Percentiles rank a stretch among this genome's conserved stretches.
These are phyloP conservation scores for Orchestia grillus DNA, from an alignment of 1,140 invertebrate genomes.

Conservation along the genomic window DNA sequence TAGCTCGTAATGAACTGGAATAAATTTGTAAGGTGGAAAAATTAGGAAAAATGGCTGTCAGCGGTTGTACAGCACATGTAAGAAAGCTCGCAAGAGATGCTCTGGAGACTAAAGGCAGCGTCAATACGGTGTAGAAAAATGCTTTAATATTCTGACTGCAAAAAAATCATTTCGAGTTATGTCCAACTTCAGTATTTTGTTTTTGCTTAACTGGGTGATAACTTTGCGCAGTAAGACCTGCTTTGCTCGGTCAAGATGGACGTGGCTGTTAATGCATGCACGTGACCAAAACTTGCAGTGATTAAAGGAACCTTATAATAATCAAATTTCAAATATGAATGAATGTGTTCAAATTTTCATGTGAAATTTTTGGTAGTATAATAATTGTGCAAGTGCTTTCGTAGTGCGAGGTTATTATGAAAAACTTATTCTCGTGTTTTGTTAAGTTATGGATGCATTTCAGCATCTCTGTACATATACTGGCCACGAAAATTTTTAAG, in stretches of 20 bases:
- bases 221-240: too few species aligned
- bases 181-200: not conserved
- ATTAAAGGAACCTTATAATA: not conserved
- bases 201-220: not conserved
- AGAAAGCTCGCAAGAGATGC: not conserved
- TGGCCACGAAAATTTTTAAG: too few species aligned
- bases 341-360: not conserved
- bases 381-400: not conserved
- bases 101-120: too few species aligned
- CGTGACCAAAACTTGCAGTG: not conserved
- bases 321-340: not conserved
- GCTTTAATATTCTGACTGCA: not conserved
- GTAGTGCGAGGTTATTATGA: not conserved
- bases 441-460: too few species aligned
- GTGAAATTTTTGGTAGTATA: not conserved
- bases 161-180: not conserved
- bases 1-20: not conserved
- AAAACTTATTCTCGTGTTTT: not conserved
- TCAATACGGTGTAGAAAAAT: not conserved
- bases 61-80: not conserved
- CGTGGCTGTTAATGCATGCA: not conserved
- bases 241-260: too few species aligned
- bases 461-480: too few species aligned
- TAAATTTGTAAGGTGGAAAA: too few species aligned
- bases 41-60: not conserved